phyloP scores from a whole-genome alignment of 2,797 vertebrate genomes.

The Rhabdomys pumilio region DNA sequence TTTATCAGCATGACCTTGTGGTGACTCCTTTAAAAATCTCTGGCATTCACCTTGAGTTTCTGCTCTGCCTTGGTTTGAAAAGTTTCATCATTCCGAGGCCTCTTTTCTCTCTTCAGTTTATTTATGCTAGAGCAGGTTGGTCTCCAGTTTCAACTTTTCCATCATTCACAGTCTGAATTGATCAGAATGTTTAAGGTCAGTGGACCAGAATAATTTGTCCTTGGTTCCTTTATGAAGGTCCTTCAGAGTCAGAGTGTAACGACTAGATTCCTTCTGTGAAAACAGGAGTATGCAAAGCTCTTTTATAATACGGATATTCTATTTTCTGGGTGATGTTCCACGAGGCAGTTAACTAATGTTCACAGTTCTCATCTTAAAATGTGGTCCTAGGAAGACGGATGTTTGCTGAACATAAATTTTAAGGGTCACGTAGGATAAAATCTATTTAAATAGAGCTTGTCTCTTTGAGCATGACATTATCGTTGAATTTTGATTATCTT shows the following conservation, averaged over 20 bases:
- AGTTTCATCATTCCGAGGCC: conserved; percentile 19
- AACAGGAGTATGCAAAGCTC: background rate
- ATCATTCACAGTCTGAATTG: conserved; percentile 41
- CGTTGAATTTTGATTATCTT: conserved; percentile 32
- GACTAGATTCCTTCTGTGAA: conserved; percentile 50
- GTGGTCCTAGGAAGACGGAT: background rate
- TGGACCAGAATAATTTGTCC: conserved; percentile 67
- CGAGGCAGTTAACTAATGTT: background rate
- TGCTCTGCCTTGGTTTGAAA: conserved; percentile 51
- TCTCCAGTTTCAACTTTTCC: conserved; percentile 62
- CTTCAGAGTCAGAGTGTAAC: conserved; percentile 43
- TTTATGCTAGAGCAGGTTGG: background rate
- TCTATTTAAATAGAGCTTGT: background rate
- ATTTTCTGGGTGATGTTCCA: background rate
- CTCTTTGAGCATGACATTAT: background rate
- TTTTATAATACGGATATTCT: background rate
- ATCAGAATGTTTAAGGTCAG: conserved; percentile 43
- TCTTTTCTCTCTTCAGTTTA: conserved; percentile 49
- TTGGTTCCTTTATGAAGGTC: conserved; percentile 26
- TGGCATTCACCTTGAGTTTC: conserved; percentile 77
- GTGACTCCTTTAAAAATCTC: conserved; percentile 67
- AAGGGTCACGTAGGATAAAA: conserved; percentile 20
- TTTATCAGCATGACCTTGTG: conserved; percentile 83
- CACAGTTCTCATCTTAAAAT: conserved; percentile 7
- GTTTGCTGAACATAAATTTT: conserved; percentile 18